Evolutionary conservation across 2,113 vertebrate species (phyloP).

Genomic region (Sinocyclocheilus anophthalmus): DNA sequence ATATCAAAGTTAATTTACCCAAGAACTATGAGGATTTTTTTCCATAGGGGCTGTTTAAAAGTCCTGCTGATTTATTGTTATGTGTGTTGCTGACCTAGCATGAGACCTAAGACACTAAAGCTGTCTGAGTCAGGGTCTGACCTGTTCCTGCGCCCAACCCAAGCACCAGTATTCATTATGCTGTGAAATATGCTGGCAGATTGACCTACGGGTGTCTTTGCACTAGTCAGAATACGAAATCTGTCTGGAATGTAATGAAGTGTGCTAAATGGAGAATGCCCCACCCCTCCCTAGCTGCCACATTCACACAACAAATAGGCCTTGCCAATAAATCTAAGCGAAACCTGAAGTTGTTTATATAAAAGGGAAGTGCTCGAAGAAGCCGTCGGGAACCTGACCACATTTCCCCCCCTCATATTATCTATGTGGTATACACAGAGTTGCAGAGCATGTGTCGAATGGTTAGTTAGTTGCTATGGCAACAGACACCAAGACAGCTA

Average conservation of each 20-base stretch:
- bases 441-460: conserved; percentile 24
- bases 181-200: conserved; percentile 18
- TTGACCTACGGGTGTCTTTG: conserved; percentile 29
- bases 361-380: background rate
- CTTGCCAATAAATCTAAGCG: conserved; percentile 10
- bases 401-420: background rate
- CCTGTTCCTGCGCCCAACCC: background rate
- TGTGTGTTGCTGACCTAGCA: background rate
- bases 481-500: conserved; percentile 44
- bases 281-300: conserved; percentile 3
- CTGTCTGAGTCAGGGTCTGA: conserved; percentile 7
- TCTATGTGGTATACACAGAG: conserved; percentile 27
- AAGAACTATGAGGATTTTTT: background rate
- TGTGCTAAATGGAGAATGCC: conserved; percentile 29
- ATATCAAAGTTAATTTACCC: background rate
- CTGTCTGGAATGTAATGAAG: conserved; percentile 41
- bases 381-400: background rate
- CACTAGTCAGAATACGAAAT: conserved; percentile 43
- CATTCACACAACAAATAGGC: conserved; percentile 36
- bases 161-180: conserved; percentile 11
- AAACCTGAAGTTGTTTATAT: conserved; percentile 10
- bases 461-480: conserved; percentile 52
- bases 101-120: background rate
- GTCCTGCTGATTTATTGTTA: background rate
- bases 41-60: background rate